Evolutionary conservation across 64 coral and sea anemone genomes (phyloP).

Genomic region (Actinia equina): DNA sequence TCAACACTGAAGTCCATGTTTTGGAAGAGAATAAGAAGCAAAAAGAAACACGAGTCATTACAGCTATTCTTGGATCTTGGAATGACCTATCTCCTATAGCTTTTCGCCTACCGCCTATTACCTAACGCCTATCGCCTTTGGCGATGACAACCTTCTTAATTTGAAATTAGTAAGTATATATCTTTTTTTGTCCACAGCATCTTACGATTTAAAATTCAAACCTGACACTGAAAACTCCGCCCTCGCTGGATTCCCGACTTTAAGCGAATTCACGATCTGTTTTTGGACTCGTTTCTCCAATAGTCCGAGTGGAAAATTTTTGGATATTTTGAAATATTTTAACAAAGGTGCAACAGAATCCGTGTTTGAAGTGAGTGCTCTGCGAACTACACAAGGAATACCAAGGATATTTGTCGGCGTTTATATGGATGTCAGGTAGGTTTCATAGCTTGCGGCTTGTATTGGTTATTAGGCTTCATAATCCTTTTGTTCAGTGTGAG

Average conservation of each 20-base stretch:
- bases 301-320: neutral
- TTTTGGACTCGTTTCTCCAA: neutral
- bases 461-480: too few species aligned
- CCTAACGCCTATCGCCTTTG: too few species aligned
- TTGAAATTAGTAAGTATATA: neutral
- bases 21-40: too few species aligned
- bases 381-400: neutral
- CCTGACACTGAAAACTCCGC: neutral
- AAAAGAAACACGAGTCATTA: too few species aligned
- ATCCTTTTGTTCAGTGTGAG: too few species aligned
- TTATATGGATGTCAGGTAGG: too few species aligned
- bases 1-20: too few species aligned
- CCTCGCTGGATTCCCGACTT: neutral
- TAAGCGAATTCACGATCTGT: neutral
- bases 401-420: neutral
- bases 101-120: too few species aligned
- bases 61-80: too few species aligned
- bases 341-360: neutral
- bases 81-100: too few species aligned
- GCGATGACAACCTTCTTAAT: too few species aligned
- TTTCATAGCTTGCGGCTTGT: too few species aligned
- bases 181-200: neutral
- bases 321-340: neutral
- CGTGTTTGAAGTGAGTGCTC: neutral
- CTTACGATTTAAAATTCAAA: neutral